These are phyloP conservation scores for Drosophila merina DNA, from an alignment of 2,888 invertebrate species.

Conservation along the genomic window DNA sequence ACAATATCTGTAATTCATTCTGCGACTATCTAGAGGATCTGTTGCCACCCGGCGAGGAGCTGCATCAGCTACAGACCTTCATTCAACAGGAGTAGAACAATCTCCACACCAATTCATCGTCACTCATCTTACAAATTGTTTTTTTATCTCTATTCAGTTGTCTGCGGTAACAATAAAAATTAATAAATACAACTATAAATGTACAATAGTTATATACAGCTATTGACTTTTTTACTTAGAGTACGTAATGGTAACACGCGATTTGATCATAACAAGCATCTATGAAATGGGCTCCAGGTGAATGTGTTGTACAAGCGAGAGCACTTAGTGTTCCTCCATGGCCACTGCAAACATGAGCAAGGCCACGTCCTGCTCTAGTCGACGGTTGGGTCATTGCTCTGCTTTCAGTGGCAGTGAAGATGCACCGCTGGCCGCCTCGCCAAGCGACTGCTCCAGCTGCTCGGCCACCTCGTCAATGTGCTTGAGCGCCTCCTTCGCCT, in stretches of 20 bases:
- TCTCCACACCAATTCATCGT: not conserved
- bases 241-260: conserved; percentile 47
- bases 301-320: conserved; percentile 33
- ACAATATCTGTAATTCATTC: conserved; percentile 85
- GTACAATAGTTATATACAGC: conserved; percentile 50
- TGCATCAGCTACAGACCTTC: conserved; percentile 87
- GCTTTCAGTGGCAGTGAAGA: conserved; percentile 3
- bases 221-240: conserved; percentile 58
- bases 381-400: conserved; percentile 47
- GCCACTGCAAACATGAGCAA: conserved; percentile 65
- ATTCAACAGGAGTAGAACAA: conserved; percentile 86
- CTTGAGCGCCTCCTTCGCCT: conserved; percentile 36
- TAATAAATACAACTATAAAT: conserved; percentile 72
- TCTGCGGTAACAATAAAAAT: conserved; percentile 70
- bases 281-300: conserved; percentile 30
- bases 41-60: conserved; percentile 86
- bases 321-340: conserved; percentile 41
- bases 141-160: conserved; percentile 49
- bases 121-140: conserved; percentile 36
- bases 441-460: conserved; percentile 45
- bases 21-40: conserved; percentile 86
- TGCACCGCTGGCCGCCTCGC: conserved; percentile 36
- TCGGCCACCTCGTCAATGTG: conserved; percentile 44
- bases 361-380: conserved; percentile 55
- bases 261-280: conserved; percentile 41